A percentile compares a stretch with the other conserved stretches of the same genome.
Conservation (phyloP, 2,888 invertebrate species). For the Drosophila fulvimacula region DNA sequence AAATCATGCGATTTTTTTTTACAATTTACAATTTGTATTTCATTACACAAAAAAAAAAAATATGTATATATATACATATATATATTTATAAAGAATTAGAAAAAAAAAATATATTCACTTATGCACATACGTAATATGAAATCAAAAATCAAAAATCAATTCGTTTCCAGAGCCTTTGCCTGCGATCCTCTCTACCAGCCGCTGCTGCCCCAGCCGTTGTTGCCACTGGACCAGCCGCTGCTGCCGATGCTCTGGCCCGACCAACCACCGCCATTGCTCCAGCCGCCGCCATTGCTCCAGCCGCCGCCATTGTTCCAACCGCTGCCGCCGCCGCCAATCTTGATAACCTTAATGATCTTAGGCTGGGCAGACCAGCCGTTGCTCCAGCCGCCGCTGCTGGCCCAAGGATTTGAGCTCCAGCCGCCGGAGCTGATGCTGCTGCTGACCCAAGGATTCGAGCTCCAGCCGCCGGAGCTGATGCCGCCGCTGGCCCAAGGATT, state of each 20-base stretch:
- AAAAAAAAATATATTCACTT: slow-evolving; percentile 5
- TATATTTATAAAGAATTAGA: background rate
- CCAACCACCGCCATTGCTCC: slow-evolving; percentile 40
- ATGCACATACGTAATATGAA: slow-evolving; percentile 26
- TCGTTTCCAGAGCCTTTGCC: slow-evolving; percentile 20
- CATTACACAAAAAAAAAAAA: slow-evolving; percentile 16
- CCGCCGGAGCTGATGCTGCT: slow-evolving; percentile 30
- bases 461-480: slow-evolving; percentile 51
- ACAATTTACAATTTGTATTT: slow-evolving; percentile 44
- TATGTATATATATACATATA: background rate
- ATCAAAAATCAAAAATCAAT: slow-evolving; percentile 29
- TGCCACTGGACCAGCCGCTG: slow-evolving; percentile 45
- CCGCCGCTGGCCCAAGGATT: slow-evolving; percentile 51
- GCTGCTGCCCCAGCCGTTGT: slow-evolving; percentile 38
- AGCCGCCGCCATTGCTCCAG: slow-evolving; percentile 40
- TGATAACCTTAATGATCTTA: slow-evolving; percentile 59
- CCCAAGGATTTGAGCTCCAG: slow-evolving; percentile 14
- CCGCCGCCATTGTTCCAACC: slow-evolving; percentile 12
- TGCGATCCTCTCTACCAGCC: slow-evolving; percentile 46
- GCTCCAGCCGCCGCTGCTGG: slow-evolving; percentile 46
- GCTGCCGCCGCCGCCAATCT: slow-evolving; percentile 16
- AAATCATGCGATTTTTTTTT: slow-evolving; percentile 39
- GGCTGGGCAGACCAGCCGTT: slow-evolving; percentile 62
- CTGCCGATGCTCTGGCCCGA: slow-evolving; percentile 20
- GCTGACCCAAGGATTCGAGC: slow-evolving; percentile 56